Percentiles rank a stretch among this genome's conserved stretches.
Conservation (phyloP, 37 sponge, comb jelly and placozoan genomes). For the Corticium candelabrum region DNA sequence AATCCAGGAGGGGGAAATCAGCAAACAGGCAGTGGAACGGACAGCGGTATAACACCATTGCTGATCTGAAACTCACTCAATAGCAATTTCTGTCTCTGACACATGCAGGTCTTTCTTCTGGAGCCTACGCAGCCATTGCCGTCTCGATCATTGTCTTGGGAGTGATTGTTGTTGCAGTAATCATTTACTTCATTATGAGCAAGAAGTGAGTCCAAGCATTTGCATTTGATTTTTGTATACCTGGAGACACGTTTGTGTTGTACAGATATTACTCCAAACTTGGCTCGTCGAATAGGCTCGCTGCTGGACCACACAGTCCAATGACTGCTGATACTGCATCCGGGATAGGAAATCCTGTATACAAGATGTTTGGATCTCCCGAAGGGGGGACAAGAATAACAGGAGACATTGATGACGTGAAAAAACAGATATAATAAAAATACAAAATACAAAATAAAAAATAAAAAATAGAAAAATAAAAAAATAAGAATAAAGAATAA, state of each 20-base stretch:
- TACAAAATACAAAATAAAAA: too few relatives aligned
- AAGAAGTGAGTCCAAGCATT: neutral
- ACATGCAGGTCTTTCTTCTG: too few relatives aligned
- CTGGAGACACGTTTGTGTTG: neutral
- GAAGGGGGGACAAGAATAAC: neutral
- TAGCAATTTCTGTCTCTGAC: too few relatives aligned
- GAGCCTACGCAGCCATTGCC: neutral
- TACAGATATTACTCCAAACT: neutral
- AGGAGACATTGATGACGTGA: neutral
- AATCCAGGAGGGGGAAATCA: too few relatives aligned
- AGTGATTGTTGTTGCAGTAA: neutral
- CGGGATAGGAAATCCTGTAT: conserved; percentile 1
- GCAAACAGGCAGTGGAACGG: too few relatives aligned
- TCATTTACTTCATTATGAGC: neutral
- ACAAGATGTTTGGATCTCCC: neutral
- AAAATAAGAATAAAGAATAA: too few relatives aligned
- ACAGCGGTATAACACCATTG: too few relatives aligned
- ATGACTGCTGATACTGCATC: neutral
- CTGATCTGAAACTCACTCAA: too few relatives aligned
- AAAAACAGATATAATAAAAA: neutral
- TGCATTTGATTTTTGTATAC: neutral
- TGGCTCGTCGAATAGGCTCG: too few relatives aligned
- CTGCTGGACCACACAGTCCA: neutral
- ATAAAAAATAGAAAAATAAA: too few relatives aligned
- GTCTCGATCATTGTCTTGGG: neutral